Conservation (phyloP, 92 coral and sea anemone genomes). For the Metridium senile region DNA sequence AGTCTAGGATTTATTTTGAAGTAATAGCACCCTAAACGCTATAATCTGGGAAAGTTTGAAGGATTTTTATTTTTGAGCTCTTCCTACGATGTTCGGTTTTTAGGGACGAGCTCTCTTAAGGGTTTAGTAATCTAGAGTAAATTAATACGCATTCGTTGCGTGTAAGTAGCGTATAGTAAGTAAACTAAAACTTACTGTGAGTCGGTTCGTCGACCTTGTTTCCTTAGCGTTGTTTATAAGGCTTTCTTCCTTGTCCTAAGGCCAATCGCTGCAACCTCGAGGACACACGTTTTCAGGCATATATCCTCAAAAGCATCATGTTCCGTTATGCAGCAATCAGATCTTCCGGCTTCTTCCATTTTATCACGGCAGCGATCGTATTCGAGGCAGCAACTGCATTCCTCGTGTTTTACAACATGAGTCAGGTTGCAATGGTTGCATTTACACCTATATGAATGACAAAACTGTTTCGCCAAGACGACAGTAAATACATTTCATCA, state of each 20-base stretch:
- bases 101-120: too few relatives aligned
- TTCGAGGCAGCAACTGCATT: conserved; percentile 36
- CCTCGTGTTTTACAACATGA: background rate
- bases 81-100: too few relatives aligned
- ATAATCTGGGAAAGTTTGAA: too few relatives aligned
- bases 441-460: background rate
- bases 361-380: conserved; percentile 26
- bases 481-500: background rate
- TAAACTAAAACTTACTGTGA: background rate
- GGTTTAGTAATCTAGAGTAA: too few relatives aligned
- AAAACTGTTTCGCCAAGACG: background rate
- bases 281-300: conserved; percentile 48
- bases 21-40: too few relatives aligned
- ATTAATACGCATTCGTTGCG: too few relatives aligned
- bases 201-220: background rate
- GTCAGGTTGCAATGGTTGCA: conserved; percentile 9
- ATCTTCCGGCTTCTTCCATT: conserved; percentile 22
- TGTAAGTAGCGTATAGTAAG: too few relatives aligned
- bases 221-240: background rate
- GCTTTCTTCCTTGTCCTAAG: conserved; percentile 25
- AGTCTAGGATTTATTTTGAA: too few relatives aligned
- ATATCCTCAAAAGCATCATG: conserved; percentile 49
- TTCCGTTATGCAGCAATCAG: conserved; percentile 30
- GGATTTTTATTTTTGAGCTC: too few relatives aligned
- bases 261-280: conserved; percentile 45